Base-by-base conservation (phyloP, 2,113 vertebrate genomes). In the Spermophilus dauricus region DNA sequence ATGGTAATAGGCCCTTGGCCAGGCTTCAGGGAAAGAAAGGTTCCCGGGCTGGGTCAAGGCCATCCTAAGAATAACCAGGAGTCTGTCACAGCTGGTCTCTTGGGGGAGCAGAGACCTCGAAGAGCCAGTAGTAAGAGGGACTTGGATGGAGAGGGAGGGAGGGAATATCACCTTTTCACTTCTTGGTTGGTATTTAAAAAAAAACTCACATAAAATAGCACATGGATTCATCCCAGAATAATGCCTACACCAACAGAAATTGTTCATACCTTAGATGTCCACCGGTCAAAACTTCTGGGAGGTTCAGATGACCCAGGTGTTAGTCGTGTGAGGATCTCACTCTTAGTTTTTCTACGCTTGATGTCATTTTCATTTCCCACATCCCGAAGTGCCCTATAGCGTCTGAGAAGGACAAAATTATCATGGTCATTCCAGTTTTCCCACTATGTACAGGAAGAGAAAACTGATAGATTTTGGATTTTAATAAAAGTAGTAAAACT, bases 281-380 rank as follows among this genome's bases (percentile, higher is more conserved):
- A 99, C 0, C 0, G 0, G 8, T 26, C 14, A 83, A 98, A 98
- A 86, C 73, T 96, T 45, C 7, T 45, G 20, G 34, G 20, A 63
- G 0, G 1, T 18, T 91, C 63, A 20, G 24, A 34, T 26, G 67
- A 48, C 92, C 5, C 6, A 30, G 24, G 3, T 1, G 95, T 2
- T 56, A 86, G 34, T 61, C 20, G 2, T 8, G 9, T 16, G 58
- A 98, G 92, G 82, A 97, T 32, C 3, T 3, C 0, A 34, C 56
- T 2, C 0, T 0, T 0, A 0, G 0, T 0, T 0, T 0, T 75
- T 45, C 22, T 2, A 2, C 0, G 2, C 95, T 98, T 98, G 65
- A 98, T 96, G 69, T 98, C 97, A 0, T 91, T 96, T 94, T 98
- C 94, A 73, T 99, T 99, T 96, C 98, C 98, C 87, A 98, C 12